A percentile compares a stretch with the other conserved stretches of the same genome.
Conservation (phyloP, 2,888 invertebrate genomes). For the Rhaphigaster nebulosa region DNA sequence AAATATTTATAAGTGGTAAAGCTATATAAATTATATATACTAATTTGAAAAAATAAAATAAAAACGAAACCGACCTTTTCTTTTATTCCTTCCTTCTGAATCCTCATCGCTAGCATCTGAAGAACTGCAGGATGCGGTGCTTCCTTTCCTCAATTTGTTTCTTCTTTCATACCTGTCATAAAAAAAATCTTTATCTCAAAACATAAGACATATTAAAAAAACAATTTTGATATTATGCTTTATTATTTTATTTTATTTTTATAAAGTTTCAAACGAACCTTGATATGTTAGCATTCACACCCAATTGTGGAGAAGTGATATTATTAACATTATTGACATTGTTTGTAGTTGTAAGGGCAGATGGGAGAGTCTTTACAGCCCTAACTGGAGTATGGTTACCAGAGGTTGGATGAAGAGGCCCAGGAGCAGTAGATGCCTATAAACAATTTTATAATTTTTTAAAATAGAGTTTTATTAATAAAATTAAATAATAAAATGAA, state of each 20-base stretch:
- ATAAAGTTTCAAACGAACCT: constrained; percentile 51
- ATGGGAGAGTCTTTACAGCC: constrained; percentile 68
- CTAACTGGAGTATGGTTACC: constrained; percentile 68
- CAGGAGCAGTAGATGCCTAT: constrained; percentile 65
- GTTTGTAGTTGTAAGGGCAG: constrained; percentile 69
- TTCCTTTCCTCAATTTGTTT: constrained; percentile 79
- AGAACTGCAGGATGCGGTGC: constrained; percentile 92
- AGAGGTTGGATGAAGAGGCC: constrained; percentile 72
- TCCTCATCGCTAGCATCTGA: constrained; percentile 90
- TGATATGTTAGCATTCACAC: constrained; percentile 61
- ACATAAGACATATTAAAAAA: too few relatives aligned
- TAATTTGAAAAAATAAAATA: not conserved
- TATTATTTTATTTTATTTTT: not conserved
- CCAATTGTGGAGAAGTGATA: constrained; percentile 67
- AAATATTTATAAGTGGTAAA: not conserved
- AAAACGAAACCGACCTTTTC: constrained; percentile 67
- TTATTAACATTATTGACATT: constrained; percentile 49
- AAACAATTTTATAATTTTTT: too few relatives aligned
- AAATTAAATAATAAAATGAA: too few relatives aligned
- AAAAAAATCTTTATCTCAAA: not conserved
- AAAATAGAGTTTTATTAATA: too few relatives aligned
- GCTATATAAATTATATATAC: not conserved
- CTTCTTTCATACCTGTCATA: constrained; percentile 71
- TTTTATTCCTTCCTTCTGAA: constrained; percentile 85
- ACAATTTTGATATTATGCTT: not conserved